Conservation (phyloP, 1,140 invertebrate species). For the Caligus rogercresseyi region DNA sequence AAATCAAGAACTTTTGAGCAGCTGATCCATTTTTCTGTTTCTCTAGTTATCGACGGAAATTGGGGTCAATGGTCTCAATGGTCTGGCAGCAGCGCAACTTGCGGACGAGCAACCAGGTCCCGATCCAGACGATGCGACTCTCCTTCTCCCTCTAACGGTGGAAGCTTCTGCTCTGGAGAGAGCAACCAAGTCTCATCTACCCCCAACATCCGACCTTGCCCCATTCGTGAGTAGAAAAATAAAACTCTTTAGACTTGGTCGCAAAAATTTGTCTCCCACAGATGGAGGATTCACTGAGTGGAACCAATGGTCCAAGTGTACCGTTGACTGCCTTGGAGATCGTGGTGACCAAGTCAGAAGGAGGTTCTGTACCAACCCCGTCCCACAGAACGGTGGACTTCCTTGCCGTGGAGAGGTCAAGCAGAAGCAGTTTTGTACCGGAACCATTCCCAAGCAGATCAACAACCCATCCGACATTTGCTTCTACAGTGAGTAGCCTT, state of each 20-base stretch:
- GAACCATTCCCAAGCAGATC: neutral
- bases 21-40: neutral
- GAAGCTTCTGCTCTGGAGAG: slow-evolving; percentile 33
- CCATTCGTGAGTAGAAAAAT: slow-evolving; percentile 29
- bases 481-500: neutral
- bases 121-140: slow-evolving; percentile 52
- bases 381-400: slow-evolving; percentile 29
- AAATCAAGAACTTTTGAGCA: neutral
- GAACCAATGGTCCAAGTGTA: slow-evolving; percentile 30
- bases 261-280: slow-evolving; percentile 34
- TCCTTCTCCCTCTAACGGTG: slow-evolving; percentile 57
- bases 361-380: slow-evolving; percentile 30
- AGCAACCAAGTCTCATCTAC: neutral
- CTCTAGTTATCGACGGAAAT: slow-evolving; percentile 27
- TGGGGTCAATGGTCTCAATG: slow-evolving; percentile 33
- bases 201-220: neutral
- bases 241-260: slow-evolving; percentile 31
- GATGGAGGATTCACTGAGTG: slow-evolving; percentile 29
- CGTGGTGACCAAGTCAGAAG: slow-evolving; percentile 21
- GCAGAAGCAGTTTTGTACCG: slow-evolving; percentile 35
- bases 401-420: slow-evolving; percentile 30
- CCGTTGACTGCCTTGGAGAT: slow-evolving; percentile 40
- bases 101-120: slow-evolving; percentile 42
- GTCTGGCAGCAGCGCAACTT: slow-evolving; percentile 31
- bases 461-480: neutral